A percentile compares a stretch with the other conserved stretches of the same genome.
Evolutionary conservation across 1,140 invertebrate genomes (phyloP).

Genomic region (Drosophila tsacasi): DNA sequence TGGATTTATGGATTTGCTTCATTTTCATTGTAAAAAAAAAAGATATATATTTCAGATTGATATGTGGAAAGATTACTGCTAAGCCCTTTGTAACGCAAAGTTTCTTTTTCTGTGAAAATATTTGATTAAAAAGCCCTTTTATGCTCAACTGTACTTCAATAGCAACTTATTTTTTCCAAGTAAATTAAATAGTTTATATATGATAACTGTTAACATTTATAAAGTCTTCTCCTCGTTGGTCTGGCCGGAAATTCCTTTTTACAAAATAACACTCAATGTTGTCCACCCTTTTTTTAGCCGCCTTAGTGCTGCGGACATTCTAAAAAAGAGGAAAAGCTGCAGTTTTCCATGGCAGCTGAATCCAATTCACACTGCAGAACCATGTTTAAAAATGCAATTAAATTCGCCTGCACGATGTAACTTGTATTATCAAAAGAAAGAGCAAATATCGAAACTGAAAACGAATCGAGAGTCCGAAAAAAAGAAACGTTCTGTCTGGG

Average conservation of each 20-base stretch:
- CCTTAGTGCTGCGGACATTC: not conserved
- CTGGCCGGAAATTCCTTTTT: not conserved
- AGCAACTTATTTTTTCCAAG: not conserved
- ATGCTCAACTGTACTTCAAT: not conserved
- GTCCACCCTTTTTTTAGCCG: not conserved
- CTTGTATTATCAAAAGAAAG: slow-evolving; percentile 27
- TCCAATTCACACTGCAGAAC: not conserved
- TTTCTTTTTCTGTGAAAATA: not conserved
- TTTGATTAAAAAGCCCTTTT: not conserved
- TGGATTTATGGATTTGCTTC: not conserved
- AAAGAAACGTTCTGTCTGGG: not conserved
- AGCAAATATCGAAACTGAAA: slow-evolving; percentile 18
- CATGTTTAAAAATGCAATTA: slow-evolving; percentile 47
- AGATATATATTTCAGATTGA: not conserved
- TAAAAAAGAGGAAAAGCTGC: not conserved
- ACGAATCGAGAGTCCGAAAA: slow-evolving; percentile 7
- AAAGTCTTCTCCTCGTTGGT: not conserved
- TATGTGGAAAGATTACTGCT: not conserved
- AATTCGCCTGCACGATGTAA: slow-evolving; percentile 26
- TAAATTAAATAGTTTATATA: too few relatives aligned
- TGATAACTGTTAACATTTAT: not conserved
- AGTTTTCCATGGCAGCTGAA: slow-evolving; percentile 1
- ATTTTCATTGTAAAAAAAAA: slow-evolving; percentile 1
- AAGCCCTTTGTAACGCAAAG: not conserved
- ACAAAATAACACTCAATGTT: not conserved